A percentile compares a stretch with the other conserved stretches of the same genome.
Conservation (phyloP, 2,113 vertebrate genomes). For the Halcyon senegalensis region DNA sequence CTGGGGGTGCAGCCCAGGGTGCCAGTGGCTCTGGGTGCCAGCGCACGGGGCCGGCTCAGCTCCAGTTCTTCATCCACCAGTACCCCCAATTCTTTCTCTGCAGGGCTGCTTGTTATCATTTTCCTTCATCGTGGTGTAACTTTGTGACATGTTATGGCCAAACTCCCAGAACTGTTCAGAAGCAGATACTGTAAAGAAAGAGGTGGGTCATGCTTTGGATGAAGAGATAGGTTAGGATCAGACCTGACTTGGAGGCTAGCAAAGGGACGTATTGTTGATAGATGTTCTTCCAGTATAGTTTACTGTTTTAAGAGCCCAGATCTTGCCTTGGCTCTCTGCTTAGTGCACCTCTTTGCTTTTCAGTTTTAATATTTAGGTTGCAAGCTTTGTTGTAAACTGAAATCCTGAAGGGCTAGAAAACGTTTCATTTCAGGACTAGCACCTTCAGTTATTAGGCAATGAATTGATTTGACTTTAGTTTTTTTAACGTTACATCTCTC, state of each 20-base stretch:
- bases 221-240: not conserved
- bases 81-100: too few relatives aligned
- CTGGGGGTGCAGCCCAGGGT: too few relatives aligned
- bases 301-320: not conserved
- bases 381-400: not conserved
- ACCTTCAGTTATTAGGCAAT: not conserved
- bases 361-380: conserved; percentile 15
- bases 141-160: not conserved
- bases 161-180: fast-evolving
- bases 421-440: not conserved
- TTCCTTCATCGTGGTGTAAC: not conserved
- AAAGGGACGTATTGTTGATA: not conserved
- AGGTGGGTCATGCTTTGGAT: not conserved
- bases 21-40: too few relatives aligned
- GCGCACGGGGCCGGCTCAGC: too few relatives aligned
- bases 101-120: not conserved
- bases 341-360: not conserved
- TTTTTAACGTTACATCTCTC: not conserved
- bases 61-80: too few relatives aligned
- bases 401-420: not conserved
- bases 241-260: not conserved
- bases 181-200: not conserved
- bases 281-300: not conserved
- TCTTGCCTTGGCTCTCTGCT: not conserved
- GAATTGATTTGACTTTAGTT: not conserved